Base-by-base conservation (phyloP, 2,888 invertebrate genomes). In the Apeira syringaria region DNA sequence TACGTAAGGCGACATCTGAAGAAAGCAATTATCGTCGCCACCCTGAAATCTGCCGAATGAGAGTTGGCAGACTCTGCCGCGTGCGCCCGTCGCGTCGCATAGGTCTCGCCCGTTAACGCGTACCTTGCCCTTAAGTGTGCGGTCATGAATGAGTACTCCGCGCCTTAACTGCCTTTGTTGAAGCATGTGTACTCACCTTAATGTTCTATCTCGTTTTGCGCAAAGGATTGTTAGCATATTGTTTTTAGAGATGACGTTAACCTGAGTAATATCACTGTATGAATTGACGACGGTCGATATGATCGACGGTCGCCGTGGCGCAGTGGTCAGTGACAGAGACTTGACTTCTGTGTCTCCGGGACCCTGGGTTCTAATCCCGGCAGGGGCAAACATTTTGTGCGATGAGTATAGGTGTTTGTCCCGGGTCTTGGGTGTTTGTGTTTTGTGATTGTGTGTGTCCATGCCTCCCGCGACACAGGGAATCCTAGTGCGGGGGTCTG, bases 21-120 rank as follows among this genome's bases (percentile, higher is more conserved):
- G 74, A 69, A 76, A 75, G 75, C 72, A 77, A 74, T 77, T 74
- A 76, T 63, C 65, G 62, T 50, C 50, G 64, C 64, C 64, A 58
- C 53, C 53, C 57, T 39, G 45, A 50, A 50, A 50, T 51, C 50
- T 50, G 47, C 31, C 39, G 54, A 51, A 60, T 24, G 24, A 44
- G 45, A 50, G 34, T 50, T 42, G 43, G 51, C 47, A 35, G 53
- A 47, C 47, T 47, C 29, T 15, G 28, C 40, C 39, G n/a, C n/a
- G n/a, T n/a, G n/a, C n/a, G n/a, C n/a, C n/a, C n/a, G n/a, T n/a
- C n/a, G n/a, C n/a, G n/a, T n/a, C n/a, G n/a, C n/a, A n/a, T n/a
- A n/a, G n/a, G n/a, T n/a, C n/a, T n/a, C n/a, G n/a, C 24, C 34
- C 30, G 15, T 33, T 40, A 36, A 24, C 26, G 38, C 20, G 35